Evolutionary conservation across 2,888 invertebrate genomes (phyloP).

Genomic region (Hirtodrosophila duncani): DNA sequence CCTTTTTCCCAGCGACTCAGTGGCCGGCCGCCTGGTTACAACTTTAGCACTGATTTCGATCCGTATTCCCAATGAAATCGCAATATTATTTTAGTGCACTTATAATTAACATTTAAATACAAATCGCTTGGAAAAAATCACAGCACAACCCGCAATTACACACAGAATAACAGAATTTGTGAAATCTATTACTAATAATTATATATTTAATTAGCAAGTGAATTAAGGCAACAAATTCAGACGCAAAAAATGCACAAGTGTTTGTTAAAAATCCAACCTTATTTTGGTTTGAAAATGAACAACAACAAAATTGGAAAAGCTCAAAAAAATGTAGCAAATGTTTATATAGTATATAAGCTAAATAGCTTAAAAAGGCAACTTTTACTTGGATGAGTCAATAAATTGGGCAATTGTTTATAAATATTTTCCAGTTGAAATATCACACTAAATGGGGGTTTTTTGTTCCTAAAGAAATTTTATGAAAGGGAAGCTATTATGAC

Average conservation of each 20-base stretch:
- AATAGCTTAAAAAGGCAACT: no score
- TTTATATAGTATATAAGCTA: no score
- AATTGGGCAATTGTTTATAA: no score
- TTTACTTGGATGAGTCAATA: no score
- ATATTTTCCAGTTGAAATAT: no score
- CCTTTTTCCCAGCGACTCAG: conserved; percentile 41
- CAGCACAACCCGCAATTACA: conserved; percentile 23
- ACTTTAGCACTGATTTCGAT: conserved; percentile 28
- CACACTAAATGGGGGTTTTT: no score
- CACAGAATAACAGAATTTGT: conserved; percentile 1
- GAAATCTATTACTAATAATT: conserved; percentile 32
- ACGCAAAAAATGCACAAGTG: neutral
- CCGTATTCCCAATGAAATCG: conserved; percentile 47
- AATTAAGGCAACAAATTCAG: conserved; percentile 1
- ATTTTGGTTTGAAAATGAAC: no score
- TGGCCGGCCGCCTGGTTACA: conserved; percentile 3
- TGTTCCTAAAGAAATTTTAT: no score
- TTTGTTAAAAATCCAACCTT: no score
- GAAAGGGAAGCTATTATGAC: no score
- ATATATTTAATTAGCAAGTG: conserved; percentile 32
- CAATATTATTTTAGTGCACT: conserved; percentile 58
- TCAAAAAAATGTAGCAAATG: no score
- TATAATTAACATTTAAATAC: conserved; percentile 44
- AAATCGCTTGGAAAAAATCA: conserved; percentile 2
- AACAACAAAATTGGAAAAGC: no score